Evolutionary conservation across 1,140 invertebrate genomes (phyloP), one percentile per base, ranked within the genome.

Genomic region (Panulirus ornatus): DNA sequence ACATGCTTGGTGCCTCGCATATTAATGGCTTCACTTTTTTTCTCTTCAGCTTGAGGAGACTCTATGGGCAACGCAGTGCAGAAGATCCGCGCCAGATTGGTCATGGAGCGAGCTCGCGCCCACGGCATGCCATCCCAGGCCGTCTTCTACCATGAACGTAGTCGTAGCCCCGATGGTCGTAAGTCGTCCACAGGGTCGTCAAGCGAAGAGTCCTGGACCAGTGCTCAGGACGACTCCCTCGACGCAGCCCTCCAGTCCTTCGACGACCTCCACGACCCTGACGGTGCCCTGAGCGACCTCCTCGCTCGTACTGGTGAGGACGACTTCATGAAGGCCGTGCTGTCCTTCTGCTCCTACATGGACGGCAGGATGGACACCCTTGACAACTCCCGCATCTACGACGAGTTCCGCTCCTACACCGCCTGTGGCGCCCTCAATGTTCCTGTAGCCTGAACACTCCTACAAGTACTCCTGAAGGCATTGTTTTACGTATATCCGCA

Each of bases 321-420:
- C 51, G 91, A 81, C 47, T 91, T 91, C 79, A 91, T 88, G 91
- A 78, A 76, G 40, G 91, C 81, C 8, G 91, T 91, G 0, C 71
- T 91, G 11, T 75, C 79, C 71, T 91, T 91, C 85, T 88, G 85
- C 54, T 71, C 91, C 22, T 75, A 91, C 54, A 91, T 91, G 91
- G 84, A 70, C 44, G 91, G 91, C 40, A 58, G 91, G n/a, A 82
- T 91, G 79, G 91, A 91, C 79, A 84, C 78, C n/a, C 79, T 91
- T 11, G 91, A 91, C 38, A 91, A 91, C 51, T 79, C 91, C 0
- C 51, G 86, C 5, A 79, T 91, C 34, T 91, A 91, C 85, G 91
- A 91, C 81, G 91, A 91, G 71, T 91, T 91, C 81, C 51, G 91
- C 22, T 88, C 84, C 22, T 91, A 84, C 71, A 88, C 91, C 16